These are phyloP conservation scores for Drosophila grimshawi DNA, from an alignment of 1,140 invertebrate genomes.

Conservation along the genomic window DNA sequence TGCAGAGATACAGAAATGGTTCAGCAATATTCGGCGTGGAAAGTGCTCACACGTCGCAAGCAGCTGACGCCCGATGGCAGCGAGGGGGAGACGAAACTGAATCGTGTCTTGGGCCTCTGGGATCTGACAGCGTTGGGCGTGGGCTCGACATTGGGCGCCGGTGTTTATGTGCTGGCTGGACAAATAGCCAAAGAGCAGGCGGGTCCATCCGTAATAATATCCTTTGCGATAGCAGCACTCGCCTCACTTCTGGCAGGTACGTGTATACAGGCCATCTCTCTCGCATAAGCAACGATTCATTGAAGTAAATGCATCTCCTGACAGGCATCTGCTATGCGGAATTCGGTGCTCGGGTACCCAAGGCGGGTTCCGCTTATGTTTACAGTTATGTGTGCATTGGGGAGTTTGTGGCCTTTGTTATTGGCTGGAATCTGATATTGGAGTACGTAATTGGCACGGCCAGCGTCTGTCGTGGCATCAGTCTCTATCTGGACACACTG, in stretches of 20 bases:
- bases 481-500: slow-evolving; percentile 90
- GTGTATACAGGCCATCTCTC: slow-evolving; percentile 12
- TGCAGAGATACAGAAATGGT: slow-evolving; percentile 52
- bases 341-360: slow-evolving; percentile 93
- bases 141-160: slow-evolving; percentile 94
- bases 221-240: slow-evolving; percentile 93
- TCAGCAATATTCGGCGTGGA: slow-evolving; percentile 73
- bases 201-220: slow-evolving; percentile 93
- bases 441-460: slow-evolving; percentile 96
- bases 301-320: slow-evolving; percentile 67
- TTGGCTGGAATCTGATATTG: slow-evolving; percentile 95
- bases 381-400: slow-evolving; percentile 96
- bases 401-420: slow-evolving; percentile 91
- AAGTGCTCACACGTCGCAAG: slow-evolving; percentile 78
- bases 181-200: slow-evolving; percentile 92
- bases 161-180: slow-evolving; percentile 94
- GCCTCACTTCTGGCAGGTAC: slow-evolving; percentile 92
- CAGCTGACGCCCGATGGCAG: slow-evolving; percentile 58
- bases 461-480: slow-evolving; percentile 92
- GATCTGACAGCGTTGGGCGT: slow-evolving; percentile 93
- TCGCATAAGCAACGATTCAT: neutral
- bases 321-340: slow-evolving; percentile 93
- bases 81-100: slow-evolving; percentile 72
- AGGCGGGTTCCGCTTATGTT: slow-evolving; percentile 94
- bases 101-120: slow-evolving; percentile 88